phyloP scores from a whole-genome alignment of 2,888 invertebrate genomes.

The Tupiocoris notatus region DNA sequence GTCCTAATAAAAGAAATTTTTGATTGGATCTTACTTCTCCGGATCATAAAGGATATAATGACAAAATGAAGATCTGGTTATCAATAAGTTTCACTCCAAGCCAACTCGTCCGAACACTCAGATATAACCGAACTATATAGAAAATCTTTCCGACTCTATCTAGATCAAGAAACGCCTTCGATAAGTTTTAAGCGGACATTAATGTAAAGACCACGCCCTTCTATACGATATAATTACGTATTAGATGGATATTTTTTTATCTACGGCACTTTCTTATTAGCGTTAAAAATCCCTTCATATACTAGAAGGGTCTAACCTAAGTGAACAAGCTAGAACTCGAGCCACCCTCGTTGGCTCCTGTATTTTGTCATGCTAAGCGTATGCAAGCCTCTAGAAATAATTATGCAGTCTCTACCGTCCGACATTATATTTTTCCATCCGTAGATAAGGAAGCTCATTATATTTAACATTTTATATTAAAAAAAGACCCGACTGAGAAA shows the following conservation, averaged over 20 bases:
- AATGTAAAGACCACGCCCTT: background rate
- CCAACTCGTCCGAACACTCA: too few species aligned
- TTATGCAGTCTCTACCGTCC: slow-evolving; percentile 36
- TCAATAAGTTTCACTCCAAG: too few species aligned
- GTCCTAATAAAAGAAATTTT: too few species aligned
- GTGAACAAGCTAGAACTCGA: background rate
- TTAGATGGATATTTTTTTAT: background rate
- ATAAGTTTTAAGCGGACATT: background rate
- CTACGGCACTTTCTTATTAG: slow-evolving; percentile 19
- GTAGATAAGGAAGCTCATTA: slow-evolving; percentile 45
- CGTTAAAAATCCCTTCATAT: background rate
- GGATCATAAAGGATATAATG: too few species aligned
- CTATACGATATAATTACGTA: slow-evolving; percentile 1
- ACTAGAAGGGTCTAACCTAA: background rate
- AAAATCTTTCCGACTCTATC: background rate
- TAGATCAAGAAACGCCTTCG: background rate
- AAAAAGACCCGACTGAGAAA: slow-evolving; percentile 6
- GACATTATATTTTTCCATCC: slow-evolving; percentile 23
- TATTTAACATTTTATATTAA: slow-evolving; percentile 26
- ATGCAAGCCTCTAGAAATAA: slow-evolving; percentile 46
- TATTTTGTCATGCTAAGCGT: slow-evolving; percentile 46
- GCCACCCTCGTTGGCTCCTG: background rate
- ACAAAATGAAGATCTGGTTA: too few species aligned
- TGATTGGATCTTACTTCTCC: too few species aligned
- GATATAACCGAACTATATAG: too few species aligned